Percentiles rank a stretch among this genome's conserved stretches.
Evolutionary conservation across 2,113 vertebrate genomes (phyloP).

Genomic region (Lycaon pictus): DNA sequence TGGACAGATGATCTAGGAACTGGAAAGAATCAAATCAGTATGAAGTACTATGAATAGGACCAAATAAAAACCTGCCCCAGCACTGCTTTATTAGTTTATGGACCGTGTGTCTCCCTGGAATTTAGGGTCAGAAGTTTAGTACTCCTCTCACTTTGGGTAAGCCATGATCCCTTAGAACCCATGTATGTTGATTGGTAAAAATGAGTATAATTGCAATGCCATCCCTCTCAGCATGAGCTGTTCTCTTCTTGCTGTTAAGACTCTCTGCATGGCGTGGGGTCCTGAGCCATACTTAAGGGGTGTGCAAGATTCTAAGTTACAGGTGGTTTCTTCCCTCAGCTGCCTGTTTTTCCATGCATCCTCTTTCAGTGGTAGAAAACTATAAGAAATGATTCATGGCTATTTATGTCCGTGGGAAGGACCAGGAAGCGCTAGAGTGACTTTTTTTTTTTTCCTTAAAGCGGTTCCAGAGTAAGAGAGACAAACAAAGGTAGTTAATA

Average conservation of each 20-base stretch:
- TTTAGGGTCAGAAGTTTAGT: neutral
- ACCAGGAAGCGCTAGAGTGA: neutral
- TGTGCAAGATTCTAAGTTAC: neutral
- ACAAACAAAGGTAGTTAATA: conserved; percentile 49
- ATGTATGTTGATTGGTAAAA: neutral
- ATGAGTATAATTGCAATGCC: neutral
- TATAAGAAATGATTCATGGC: conserved; percentile 16
- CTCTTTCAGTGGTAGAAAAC: conserved; percentile 11
- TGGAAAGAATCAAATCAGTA: neutral
- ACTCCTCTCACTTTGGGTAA: neutral
- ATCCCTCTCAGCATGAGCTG: fast-evolving
- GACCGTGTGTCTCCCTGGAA: neutral
- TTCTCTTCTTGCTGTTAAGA: neutral
- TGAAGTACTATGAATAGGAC: neutral
- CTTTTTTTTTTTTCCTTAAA: neutral
- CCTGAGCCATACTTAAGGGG: neutral
- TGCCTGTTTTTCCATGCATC: conserved; percentile 28
- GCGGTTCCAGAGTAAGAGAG: neutral
- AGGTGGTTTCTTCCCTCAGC: neutral
- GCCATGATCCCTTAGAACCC: neutral
- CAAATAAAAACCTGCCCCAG: neutral
- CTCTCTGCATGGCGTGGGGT: neutral
- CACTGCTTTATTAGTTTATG: neutral
- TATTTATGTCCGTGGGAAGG: neutral
- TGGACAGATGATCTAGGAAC: neutral